A percentile compares a stretch with the other conserved stretches of the same genome.
These are phyloP conservation scores for Montipora efflorescens DNA, from an alignment of 64 coral and sea anemone genomes.

Conservation along the genomic window DNA sequence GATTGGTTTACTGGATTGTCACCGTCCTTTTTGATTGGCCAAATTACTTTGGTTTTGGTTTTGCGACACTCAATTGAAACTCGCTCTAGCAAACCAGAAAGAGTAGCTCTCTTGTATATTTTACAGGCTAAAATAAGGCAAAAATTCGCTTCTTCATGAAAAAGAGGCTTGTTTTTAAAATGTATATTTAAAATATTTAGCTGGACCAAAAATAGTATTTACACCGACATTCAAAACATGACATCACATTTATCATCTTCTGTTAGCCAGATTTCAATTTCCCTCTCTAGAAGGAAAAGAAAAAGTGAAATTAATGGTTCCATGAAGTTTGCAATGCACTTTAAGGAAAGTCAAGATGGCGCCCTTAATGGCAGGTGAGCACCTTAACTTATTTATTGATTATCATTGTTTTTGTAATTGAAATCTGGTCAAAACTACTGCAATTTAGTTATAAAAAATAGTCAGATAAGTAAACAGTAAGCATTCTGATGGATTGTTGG, in stretches of 20 bases:
- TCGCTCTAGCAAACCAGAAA: too few species aligned
- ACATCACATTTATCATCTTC: neutral
- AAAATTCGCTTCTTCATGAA: neutral
- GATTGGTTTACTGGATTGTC: too few species aligned
- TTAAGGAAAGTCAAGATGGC: slow-evolving; percentile 17
- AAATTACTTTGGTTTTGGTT: too few species aligned
- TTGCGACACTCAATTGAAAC: too few species aligned
- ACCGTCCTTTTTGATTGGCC: too few species aligned
- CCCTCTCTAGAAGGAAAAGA: slow-evolving; percentile 20
- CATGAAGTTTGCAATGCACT: slow-evolving; percentile 8
- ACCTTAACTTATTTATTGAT: too few species aligned
- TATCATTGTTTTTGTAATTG: too few species aligned
- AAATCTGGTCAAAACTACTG: too few species aligned
- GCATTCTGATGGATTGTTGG: neutral
- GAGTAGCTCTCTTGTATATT: neutral
- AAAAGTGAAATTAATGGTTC: neutral
- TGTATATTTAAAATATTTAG: too few species aligned
- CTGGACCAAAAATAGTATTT: neutral
- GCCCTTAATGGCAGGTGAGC: slow-evolving; percentile 23
- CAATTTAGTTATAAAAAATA: too few species aligned
- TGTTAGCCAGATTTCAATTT: too few species aligned
- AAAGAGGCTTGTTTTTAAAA: neutral
- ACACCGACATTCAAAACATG: neutral
- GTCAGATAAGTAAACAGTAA: neutral
- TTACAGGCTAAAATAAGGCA: neutral